Evolutionary conservation across 2,797 vertebrate species (phyloP), one percentile per base, ranked within the genome.

Genomic region (Limosa lapponica): DNA sequence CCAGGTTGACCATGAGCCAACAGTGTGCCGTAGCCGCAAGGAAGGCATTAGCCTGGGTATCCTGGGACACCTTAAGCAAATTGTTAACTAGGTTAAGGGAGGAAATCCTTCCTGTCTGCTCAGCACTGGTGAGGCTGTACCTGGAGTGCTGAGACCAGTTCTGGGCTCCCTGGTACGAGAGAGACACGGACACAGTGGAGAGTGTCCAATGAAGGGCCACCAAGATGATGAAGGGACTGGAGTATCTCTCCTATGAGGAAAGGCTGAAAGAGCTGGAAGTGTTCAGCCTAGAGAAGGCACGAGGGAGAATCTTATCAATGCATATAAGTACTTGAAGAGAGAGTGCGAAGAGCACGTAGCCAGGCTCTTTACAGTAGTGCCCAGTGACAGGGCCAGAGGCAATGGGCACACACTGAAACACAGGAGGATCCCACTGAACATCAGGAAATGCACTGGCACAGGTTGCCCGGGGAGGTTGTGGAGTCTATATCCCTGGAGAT

Each of bases 281-380:
- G 17, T 24, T 70, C 16, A 82, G 49, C 30, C 8, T 30, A 16
- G 25, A 72, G 43, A 51, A 57, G 16, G 41, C n/a, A 67, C 0
- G 0, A 13, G 16, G 4, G 3, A 36, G 13, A 17, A 57, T 55
- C 18, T 51, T 57, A 23, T 17, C 7, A 1, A 9, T 30, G 7
- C 34, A 6, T 52, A 0, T 13, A 43, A 54, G 13, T 20, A 36
- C 18, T 23, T 25, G 27, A 52, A 70, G 16, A 34, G 25, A 46
- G 28, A 57, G 8, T 17, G 8, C 13, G 32, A 62, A 62, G 20
- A 55, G 5, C 10, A 41, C 2, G 6, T 6, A 34, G 49, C 37
- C 61, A 46, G 13, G 22, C n/a, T 69, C 30, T 52, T 70, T 64
- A 36, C 37, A 80, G 25, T 24, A 6, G 34, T 62, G 54, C 41